These are phyloP conservation scores for Hirtodrosophila alboralis DNA, from an alignment of 2,888 invertebrate species.

Conservation along the genomic window DNA sequence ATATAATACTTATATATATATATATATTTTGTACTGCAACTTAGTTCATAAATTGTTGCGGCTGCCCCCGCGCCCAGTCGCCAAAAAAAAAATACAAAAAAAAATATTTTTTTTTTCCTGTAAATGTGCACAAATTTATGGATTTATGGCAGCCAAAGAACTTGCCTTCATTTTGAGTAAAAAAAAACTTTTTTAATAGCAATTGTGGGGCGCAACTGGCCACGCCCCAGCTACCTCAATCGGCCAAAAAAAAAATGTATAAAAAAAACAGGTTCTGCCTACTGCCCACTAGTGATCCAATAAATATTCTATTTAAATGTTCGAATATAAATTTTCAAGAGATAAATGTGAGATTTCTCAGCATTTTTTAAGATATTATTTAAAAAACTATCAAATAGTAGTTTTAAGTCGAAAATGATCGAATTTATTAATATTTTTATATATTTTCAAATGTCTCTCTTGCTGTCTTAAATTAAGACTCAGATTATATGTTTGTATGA, in stretches of 20 bases:
- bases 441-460: no score
- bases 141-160: slow-evolving; percentile 43
- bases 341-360: no score
- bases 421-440: no score
- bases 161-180: slow-evolving; percentile 45
- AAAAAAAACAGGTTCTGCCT: not conserved
- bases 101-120: no score
- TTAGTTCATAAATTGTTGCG: slow-evolving; percentile 69
- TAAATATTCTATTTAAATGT: no score
- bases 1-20: slow-evolving; percentile 4
- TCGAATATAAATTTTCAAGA: no score
- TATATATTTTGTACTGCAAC: slow-evolving; percentile 30
- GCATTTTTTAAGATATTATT: no score
- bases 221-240: slow-evolving; percentile 19
- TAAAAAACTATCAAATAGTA: no score
- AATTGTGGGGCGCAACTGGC: slow-evolving; percentile 35
- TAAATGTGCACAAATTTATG: slow-evolving; percentile 47
- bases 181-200: slow-evolving; percentile 65
- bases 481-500: no score
- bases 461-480: no score
- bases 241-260: not conserved
- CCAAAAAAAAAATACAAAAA: slow-evolving; percentile 18
- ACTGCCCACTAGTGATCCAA: not conserved
- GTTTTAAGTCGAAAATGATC: no score
- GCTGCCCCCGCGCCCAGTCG: slow-evolving; percentile 17